phyloP scores from a whole-genome alignment of 2,888 invertebrate genomes.

The Imbricaverruca yamaguchii region DNA sequence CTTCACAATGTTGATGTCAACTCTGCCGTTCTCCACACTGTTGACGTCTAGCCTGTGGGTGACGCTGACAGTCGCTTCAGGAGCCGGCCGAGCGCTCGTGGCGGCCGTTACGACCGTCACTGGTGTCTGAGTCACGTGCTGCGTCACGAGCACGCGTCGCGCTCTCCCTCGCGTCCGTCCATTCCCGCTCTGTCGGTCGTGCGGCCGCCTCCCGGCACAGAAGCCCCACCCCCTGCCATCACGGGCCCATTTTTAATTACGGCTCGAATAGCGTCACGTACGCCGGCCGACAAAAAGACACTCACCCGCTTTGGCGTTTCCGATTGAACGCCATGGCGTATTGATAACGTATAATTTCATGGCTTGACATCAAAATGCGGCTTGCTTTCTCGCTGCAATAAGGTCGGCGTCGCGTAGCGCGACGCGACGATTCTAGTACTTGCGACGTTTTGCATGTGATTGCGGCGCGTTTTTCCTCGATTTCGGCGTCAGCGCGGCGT shows the following conservation, averaged over 20 bases:
- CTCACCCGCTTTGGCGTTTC: conserved; percentile 6
- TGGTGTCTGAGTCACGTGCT: conserved; percentile 1
- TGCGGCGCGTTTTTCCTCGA: conserved; percentile 12
- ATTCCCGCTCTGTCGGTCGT: neutral
- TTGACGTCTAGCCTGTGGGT: no score
- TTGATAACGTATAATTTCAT: conserved; percentile 20
- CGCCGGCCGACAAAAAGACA: conserved; percentile 18
- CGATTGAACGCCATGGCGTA: conserved; percentile 14
- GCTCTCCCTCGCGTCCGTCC: neutral
- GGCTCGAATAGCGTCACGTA: neutral
- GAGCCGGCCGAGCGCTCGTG: neutral
- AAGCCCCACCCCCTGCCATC: neutral
- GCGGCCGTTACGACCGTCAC: neutral
- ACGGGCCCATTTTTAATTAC: conserved; percentile 13
- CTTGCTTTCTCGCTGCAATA: conserved; percentile 7
- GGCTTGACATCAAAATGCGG: conserved; percentile 10
- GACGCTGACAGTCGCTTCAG: no score
- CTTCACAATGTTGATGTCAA: no score
- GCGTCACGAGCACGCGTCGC: neutral
- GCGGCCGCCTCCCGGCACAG: neutral
- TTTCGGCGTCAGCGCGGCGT: conserved; percentile 12
- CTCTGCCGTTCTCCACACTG: no score
- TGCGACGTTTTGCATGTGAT: conserved; percentile 17
- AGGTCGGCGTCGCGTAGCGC: neutral
- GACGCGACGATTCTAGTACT: neutral